Conservation (phyloP, 2,888 invertebrate species). For the Octonoba sinensis region DNA sequence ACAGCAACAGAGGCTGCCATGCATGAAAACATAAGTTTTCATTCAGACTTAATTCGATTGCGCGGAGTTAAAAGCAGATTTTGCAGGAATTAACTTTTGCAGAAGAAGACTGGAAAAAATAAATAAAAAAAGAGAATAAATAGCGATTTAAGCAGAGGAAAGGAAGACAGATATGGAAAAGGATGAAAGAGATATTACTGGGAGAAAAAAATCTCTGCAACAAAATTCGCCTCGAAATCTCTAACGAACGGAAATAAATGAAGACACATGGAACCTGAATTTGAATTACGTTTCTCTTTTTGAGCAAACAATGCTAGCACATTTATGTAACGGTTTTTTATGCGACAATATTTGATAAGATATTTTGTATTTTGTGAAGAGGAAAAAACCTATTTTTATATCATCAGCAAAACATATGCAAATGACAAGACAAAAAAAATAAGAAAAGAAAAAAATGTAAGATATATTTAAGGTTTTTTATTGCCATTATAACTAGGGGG, state of each 20-base stretch:
- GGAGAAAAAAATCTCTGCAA: neutral
- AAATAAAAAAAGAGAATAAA: slow-evolving; percentile 42
- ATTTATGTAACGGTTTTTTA: no score
- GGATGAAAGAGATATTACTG: slow-evolving; percentile 10
- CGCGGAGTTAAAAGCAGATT: slow-evolving; percentile 40
- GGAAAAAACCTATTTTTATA: no score
- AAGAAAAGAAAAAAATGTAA: no score
- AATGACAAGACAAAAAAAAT: no score
- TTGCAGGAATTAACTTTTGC: slow-evolving; percentile 35
- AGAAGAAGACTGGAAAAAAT: slow-evolving; percentile 16
- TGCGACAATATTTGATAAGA: no score
- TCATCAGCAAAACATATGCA: no score
- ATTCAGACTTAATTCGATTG: slow-evolving; percentile 42
- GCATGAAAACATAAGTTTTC: slow-evolving; percentile 51
- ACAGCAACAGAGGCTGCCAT: neutral
- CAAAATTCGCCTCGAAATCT: neutral
- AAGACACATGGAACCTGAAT: no score
- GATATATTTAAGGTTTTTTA: no score
- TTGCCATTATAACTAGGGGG: no score
- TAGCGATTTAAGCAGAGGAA: neutral
- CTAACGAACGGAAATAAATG: neutral
- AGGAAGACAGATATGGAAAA: slow-evolving; percentile 18
- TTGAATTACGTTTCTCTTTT: no score
- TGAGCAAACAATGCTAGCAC: no score
- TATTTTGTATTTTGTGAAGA: no score